Base-by-base conservation (phyloP, 1,140 invertebrate genomes). In the Drosophila takahashii region DNA sequence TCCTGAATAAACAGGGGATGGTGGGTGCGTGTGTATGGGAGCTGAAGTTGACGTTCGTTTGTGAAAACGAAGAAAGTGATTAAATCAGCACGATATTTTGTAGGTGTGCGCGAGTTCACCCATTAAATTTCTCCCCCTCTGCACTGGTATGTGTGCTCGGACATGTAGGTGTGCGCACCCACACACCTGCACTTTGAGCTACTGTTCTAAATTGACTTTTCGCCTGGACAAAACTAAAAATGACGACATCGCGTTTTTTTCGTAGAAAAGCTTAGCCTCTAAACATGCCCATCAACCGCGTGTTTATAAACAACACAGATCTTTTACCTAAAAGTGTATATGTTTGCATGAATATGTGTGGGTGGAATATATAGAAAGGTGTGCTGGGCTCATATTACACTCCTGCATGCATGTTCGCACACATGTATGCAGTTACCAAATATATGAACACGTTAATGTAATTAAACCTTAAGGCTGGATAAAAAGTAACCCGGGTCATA, bases 71-170 rank as follows among this genome's bases (percentile, higher is more conserved):
- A 89, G 83, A 87, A 89, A 87, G 83, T 87, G 83, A 87, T 87
- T 87, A 87, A 87, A 87, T 87, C 83, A 87, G 83, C 83, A 87
- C 83, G 83, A 87, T 87, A 89, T 89, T 89, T 87, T 87, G 84
- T 87, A 87, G 84, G 83, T 87, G 83, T 86, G 83, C 47, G 67
- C 81, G 59, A 79, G 76, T 67, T 87, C 84, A 87, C 79, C 84
- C 75, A 87, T 86, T 87, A 83, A 77, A 79, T 87, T 81, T 81
- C 18, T 75, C 36, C 48, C 32, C 5, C 15, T 22, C 26, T 56
- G 61, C 44, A 71, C 47, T 60, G 26, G 34, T 52, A 45, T 75
- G 44, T 64, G 48, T 84, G 45, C 44, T n/a, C 11, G 44, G 44
- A 47, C 44, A 26, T 16, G 29, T 51, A 16, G 11, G 15, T 50